Evolutionary conservation across 2,797 vertebrate species (phyloP).

Genomic region (Fistularia commersonii): DNA sequence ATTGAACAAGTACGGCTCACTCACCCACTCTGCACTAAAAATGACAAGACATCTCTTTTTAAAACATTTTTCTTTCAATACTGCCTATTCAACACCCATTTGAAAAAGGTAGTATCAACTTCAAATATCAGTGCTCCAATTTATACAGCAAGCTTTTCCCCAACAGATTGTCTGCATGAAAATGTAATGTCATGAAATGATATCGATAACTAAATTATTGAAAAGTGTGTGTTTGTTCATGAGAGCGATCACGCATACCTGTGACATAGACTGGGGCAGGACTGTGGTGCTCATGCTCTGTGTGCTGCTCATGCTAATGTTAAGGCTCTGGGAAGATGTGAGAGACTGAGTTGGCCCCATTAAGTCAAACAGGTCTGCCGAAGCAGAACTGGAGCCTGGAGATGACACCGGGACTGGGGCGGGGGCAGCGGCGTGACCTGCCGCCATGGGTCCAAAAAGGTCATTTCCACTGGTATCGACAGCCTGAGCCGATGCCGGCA

Average conservation of each 20-base stretch:
- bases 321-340: constrained; percentile 90
- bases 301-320: constrained; percentile 88
- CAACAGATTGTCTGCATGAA: constrained; percentile 16
- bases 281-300: constrained; percentile 71
- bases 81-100: no score
- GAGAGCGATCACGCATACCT: constrained; percentile 76
- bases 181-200: constrained; percentile 26
- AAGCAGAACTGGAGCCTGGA: constrained; percentile 68
- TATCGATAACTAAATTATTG: constrained; percentile 44
- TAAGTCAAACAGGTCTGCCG: constrained; percentile 88
- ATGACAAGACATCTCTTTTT: no score
- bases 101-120: constrained; percentile 1
- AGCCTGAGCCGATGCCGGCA: constrained; percentile 71
- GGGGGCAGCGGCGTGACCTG: constrained; percentile 37
- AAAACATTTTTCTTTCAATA: no score
- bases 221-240: constrained; percentile 17
- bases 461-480: constrained; percentile 58
- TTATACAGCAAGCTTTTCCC: constrained; percentile 2
- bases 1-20: no score
- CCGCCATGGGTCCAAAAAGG: constrained; percentile 75
- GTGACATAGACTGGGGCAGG: constrained; percentile 86
- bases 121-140: constrained; percentile 4
- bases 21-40: no score
- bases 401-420: constrained; percentile 54
- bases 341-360: constrained; percentile 85